These are phyloP conservation scores for Patella ulyssiponensis DNA, from an alignment of 2,888 invertebrate genomes.

Conservation along the genomic window DNA sequence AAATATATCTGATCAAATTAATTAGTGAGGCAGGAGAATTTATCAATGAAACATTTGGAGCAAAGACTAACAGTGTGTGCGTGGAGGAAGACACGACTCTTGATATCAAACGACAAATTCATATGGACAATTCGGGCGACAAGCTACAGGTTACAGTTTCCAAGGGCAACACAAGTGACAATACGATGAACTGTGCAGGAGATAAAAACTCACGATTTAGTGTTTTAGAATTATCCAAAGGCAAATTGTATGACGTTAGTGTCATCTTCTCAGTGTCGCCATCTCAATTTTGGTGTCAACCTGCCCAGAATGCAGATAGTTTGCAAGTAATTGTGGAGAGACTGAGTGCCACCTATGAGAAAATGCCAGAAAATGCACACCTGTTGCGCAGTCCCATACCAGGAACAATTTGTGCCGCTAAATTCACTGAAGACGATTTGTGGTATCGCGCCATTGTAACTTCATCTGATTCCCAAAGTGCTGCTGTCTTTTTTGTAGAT, in stretches of 20 bases:
- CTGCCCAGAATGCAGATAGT: conserved; percentile 33
- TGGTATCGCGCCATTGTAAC: conserved; percentile 55
- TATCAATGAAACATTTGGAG: conserved; percentile 57
- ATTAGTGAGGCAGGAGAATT: conserved; percentile 45
- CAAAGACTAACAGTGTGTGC: conserved; percentile 42
- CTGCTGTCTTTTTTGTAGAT: conserved; percentile 57
- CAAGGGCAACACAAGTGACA: neutral
- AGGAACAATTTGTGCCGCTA: conserved; percentile 58
- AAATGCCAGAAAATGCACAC: conserved; percentile 36
- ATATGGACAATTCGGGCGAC: conserved; percentile 15
- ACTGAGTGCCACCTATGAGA: conserved; percentile 47
- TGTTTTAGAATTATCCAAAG: conserved; percentile 16
- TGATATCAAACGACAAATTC: conserved; percentile 8
- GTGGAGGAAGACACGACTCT: conserved; percentile 15
- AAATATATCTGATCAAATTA: conserved; percentile 51
- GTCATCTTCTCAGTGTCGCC: conserved; percentile 50
- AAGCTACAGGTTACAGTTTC: conserved; percentile 24
- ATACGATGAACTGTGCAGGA: neutral
- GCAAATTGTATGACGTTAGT: conserved; percentile 45
- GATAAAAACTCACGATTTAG: neutral
- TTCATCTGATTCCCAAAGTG: conserved; percentile 10
- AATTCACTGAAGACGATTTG: conserved; percentile 52
- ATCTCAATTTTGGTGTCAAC: conserved; percentile 59
- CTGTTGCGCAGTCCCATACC: conserved; percentile 32
- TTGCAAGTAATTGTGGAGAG: conserved; percentile 51